Percentiles rank a stretch among this genome's conserved stretches.
Conservation (phyloP, 2,888 invertebrate species). For the Drosophila peninsularis region DNA sequence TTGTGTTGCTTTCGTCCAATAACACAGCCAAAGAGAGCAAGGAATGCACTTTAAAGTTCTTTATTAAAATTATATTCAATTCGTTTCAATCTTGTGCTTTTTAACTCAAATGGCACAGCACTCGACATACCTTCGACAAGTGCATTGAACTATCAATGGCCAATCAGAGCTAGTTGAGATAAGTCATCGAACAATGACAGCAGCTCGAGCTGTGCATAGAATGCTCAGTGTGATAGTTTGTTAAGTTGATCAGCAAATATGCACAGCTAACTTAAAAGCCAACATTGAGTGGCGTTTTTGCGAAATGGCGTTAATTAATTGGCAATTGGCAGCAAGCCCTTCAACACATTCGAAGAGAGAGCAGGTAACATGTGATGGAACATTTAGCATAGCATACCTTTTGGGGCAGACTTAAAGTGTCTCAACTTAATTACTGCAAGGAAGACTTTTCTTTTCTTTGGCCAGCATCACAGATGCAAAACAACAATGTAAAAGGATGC, state of each 20-base stretch:
- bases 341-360: neutral
- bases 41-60: no score
- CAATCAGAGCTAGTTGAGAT: neutral
- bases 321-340: constrained; percentile 5
- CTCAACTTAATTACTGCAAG: neutral
- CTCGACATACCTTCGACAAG: neutral
- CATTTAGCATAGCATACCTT: constrained; percentile 7
- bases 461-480: neutral
- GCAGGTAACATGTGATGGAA: no score
- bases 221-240: constrained; percentile 19
- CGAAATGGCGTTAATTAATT: constrained; percentile 31
- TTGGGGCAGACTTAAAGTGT: neutral
- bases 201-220: neutral
- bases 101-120: neutral
- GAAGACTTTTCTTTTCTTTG: neutral
- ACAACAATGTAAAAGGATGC: constrained; percentile 2
- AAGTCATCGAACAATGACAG: neutral
- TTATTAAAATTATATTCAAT: neutral
- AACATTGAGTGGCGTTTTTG: constrained; percentile 8
- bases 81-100: no score
- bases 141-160: neutral
- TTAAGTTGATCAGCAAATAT: constrained; percentile 16
- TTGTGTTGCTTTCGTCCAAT: constrained; percentile 21
- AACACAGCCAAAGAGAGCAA: neutral
- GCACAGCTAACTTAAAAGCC: constrained; percentile 26